A percentile compares a stretch with the other conserved stretches of the same genome.
These are phyloP conservation scores for Spinus olivaceus DNA, from an alignment of 2,797 vertebrate genomes.

Conservation along the genomic window DNA sequence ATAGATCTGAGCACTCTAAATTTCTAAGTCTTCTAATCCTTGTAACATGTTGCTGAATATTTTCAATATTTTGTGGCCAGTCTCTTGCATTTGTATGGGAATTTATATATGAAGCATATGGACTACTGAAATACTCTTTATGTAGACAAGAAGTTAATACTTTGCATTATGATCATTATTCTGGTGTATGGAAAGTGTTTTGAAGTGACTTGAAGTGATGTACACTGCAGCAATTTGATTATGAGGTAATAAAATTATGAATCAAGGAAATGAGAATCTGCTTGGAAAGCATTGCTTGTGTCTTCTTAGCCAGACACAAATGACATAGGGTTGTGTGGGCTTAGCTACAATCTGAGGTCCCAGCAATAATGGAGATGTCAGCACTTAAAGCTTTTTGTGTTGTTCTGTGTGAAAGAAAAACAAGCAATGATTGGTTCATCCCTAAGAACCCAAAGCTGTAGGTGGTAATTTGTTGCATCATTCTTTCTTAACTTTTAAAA, in stretches of 20 bases:
- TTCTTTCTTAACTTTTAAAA: background rate
- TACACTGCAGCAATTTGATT: background rate
- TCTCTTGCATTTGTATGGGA: background rate
- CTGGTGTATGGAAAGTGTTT: background rate
- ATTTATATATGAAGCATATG: background rate
- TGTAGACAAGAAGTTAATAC: background rate
- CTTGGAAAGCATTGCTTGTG: background rate
- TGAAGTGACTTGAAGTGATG: background rate
- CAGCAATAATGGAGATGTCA: background rate
- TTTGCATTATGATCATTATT: fast-evolving
- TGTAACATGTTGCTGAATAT: background rate
- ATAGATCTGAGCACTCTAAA: background rate
- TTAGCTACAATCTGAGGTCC: background rate
- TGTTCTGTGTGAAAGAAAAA: background rate
- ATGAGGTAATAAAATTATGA: background rate
- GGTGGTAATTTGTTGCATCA: background rate
- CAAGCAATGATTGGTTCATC: background rate
- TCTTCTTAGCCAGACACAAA: background rate
- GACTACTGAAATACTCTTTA: background rate
- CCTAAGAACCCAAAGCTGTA: background rate
- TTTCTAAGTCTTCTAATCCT: background rate
- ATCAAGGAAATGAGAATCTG: background rate
- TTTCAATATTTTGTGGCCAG: background rate
- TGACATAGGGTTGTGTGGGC: fast-evolving
- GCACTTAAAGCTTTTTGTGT: background rate